Evolutionary conservation across 2,888 invertebrate species (phyloP).

Genomic region (Trichogramma evanescens): DNA sequence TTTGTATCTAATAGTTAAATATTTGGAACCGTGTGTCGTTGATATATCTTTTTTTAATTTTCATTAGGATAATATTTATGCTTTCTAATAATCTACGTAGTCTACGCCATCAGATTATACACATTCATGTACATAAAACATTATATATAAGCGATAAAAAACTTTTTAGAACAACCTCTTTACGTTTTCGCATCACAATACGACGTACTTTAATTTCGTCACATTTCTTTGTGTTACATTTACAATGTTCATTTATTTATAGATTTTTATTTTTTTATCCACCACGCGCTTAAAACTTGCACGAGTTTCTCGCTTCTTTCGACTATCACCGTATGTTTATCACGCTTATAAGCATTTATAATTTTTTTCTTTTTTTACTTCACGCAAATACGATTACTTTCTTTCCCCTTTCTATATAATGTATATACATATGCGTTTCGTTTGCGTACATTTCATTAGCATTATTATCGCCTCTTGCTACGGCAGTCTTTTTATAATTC

Average conservation of each 20-base stretch:
- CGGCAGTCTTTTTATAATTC: background rate
- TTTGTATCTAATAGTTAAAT: constrained; percentile 3
- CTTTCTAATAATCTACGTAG: constrained; percentile 24
- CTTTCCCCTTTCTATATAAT: too few species aligned
- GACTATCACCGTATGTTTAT: constrained; percentile 11
- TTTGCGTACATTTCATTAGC: background rate
- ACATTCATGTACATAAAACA: constrained; percentile 28
- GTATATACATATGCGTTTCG: too few species aligned
- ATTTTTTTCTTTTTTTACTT: background rate
- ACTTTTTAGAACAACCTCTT: constrained; percentile 18
- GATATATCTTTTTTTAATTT: constrained; percentile 1
- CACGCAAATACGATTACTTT: too few species aligned
- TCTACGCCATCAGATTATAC: constrained; percentile 26
- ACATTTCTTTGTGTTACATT: background rate
- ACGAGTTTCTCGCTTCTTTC: constrained; percentile 1
- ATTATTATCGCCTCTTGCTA: constrained; percentile 4
- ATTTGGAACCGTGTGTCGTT: background rate
- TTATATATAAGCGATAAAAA: constrained; percentile 25
- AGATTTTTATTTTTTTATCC: constrained; percentile 9
- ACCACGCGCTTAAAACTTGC: background rate
- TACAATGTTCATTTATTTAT: constrained; percentile 8
- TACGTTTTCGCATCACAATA: constrained; percentile 4
- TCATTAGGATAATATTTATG: background rate
- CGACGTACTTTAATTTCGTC: constrained; percentile 6
- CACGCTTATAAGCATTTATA: constrained; percentile 4